phyloP scores from a whole-genome alignment of 1,140 invertebrate species.

The Rhopalosiphum padi region DNA sequence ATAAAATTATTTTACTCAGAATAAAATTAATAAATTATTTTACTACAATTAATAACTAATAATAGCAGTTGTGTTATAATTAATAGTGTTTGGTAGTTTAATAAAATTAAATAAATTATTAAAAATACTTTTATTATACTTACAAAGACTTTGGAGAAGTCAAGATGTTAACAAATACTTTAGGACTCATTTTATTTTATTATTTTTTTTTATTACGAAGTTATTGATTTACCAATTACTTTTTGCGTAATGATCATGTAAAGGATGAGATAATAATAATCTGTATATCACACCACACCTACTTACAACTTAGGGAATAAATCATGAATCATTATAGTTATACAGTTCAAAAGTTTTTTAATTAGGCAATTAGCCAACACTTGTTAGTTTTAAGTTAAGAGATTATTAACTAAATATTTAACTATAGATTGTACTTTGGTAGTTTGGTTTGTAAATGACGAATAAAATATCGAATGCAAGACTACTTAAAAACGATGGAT shows the following conservation, averaged over 20 bases:
- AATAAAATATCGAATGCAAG: not conserved
- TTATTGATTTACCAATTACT: not conserved
- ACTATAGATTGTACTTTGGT: not conserved
- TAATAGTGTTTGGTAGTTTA: not conserved
- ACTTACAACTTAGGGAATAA: not conserved
- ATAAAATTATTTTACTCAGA: not conserved
- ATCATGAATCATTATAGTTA: not conserved
- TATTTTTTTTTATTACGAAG: not conserved
- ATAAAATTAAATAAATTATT: not conserved
- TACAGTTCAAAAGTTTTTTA: not conserved
- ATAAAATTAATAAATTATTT: not conserved
- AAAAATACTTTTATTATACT: constrained; percentile 7
- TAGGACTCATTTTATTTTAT: constrained; percentile 26
- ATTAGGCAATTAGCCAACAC: not conserved
- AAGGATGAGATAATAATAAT: not conserved
- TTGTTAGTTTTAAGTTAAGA: not conserved
- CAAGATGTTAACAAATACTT: not conserved
- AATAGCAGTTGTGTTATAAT: not conserved
- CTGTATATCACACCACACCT: not conserved
- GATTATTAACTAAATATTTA: not conserved
- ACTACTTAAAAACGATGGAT: not conserved
- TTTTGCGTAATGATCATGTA: not conserved
- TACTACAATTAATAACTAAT: not conserved
- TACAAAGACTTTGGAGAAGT: constrained; percentile 43
- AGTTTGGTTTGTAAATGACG: not conserved